Base-by-base conservation (phyloP, 2,888 invertebrate genomes). In the Helobdella robusta region DNA sequence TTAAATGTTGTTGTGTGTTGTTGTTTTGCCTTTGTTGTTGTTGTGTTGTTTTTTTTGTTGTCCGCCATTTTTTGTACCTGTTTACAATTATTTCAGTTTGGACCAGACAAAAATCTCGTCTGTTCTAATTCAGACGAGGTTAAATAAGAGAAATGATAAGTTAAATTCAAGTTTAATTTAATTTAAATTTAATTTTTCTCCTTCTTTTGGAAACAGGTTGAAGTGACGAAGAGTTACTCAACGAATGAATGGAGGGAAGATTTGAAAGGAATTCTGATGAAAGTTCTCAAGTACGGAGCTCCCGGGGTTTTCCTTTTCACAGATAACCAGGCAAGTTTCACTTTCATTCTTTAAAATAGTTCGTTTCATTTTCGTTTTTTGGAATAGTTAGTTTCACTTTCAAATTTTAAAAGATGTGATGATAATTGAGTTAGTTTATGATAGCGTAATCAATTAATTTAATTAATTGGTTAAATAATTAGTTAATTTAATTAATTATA, bases 191-290 rank as follows among this genome's bases (percentile, higher is more conserved):
- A n/a, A n/a, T n/a, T n/a, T n/a, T n/a, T n/a, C n/a, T n/a, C n/a
- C n/a, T n/a, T n/a, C n/a, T n/a, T n/a, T n/a, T n/a, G n/a, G n/a
- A n/a, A n/a, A n/a, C n/a, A 91, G 86, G 89, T 93, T 68, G 93
- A 93, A 83, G 89, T 94, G 76, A 89, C 88, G 58, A 85, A 90
- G 76, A 86, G 86, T 46, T 94, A 94, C 78, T 87, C 88, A 0
- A 83, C 84, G 56, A 83, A 81, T 70, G 92, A 93, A 76, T 94
- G 92, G 91, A 86, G 89, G 72, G 93, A 93, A 78, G 93, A 94
- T 78, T 81, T 94, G 56, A 93, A 92, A 78, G 81, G 81, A 48
- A 86, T 92, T 70, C 78, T 93, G 60, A 84, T 84, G 68, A 90
- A 87, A 81, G 85, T 89, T 0, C 89, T 90, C 68, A 85, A 87